Conservation (phyloP, 23 tunicate genomes). For the Trididemnum nubilum region DNA sequence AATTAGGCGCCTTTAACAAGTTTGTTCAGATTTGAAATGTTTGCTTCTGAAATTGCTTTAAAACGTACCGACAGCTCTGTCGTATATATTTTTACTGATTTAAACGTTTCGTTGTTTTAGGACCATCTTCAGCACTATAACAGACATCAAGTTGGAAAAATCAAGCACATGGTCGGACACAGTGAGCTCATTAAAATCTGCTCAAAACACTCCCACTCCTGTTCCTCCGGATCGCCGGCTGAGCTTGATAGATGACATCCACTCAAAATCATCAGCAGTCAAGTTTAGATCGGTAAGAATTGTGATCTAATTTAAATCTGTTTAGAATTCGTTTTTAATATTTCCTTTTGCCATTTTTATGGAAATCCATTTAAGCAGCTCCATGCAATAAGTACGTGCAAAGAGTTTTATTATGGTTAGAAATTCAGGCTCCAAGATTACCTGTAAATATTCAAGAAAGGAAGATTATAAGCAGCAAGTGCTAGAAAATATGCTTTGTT, state of each 20-base stretch:
- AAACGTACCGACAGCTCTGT: not conserved
- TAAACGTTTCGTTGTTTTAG: slow-evolving; percentile 15
- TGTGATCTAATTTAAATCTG: not conserved
- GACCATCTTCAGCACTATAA: slow-evolving; percentile 66
- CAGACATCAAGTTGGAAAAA: slow-evolving; percentile 83
- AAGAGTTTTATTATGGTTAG: too few relatives aligned
- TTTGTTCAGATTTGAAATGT: too few relatives aligned
- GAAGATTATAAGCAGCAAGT: too few relatives aligned
- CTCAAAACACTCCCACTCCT: slow-evolving; percentile 88
- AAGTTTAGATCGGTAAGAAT: slow-evolving; percentile 72
- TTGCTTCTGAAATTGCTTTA: not conserved
- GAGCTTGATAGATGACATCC: slow-evolving; percentile 38
- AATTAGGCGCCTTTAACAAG: too few relatives aligned
- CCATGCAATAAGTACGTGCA: too few relatives aligned
- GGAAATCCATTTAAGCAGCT: too few relatives aligned
- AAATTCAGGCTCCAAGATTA: too few relatives aligned
- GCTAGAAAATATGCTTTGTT: too few relatives aligned
- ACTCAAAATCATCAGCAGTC: slow-evolving; percentile 44
- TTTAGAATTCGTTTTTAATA: too few relatives aligned
- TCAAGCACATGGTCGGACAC: slow-evolving; percentile 82
- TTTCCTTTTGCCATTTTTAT: too few relatives aligned
- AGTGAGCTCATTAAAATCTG: slow-evolving; percentile 74
- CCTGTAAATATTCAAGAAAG: too few relatives aligned
- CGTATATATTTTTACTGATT: not conserved
- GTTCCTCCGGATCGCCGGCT: slow-evolving; percentile 50